Base-by-base conservation (phyloP, 2,113 vertebrate genomes). In the Origma solitaria region DNA sequence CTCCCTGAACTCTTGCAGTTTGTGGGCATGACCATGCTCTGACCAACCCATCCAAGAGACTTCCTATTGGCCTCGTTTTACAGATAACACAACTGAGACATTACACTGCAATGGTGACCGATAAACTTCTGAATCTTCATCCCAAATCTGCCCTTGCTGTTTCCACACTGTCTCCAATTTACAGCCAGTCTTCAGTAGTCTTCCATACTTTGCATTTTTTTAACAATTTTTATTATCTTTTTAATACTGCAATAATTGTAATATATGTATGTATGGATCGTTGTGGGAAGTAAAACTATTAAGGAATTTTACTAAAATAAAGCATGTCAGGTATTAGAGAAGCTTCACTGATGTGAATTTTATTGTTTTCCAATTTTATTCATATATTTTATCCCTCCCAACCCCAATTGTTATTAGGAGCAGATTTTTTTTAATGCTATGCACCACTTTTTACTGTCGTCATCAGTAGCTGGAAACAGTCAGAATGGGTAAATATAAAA, bases 21-120 rank as follows among this genome's bases (percentile, higher is more conserved):
- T 42, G 4, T 65, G n/a, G 21, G 7, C 0, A 0, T 20, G 51
- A 23, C 53, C 22, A 2, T 5, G 16, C 38, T 65, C 42, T 53
- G 42, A 35, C 5, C 22, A 42, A 19, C 7, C 28, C 24, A 53
- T 22, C 37, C 54, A 57, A 27, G 0, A 45, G 19, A 15, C 24
- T 23, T 70, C 47, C 37, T 6, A 1, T 23, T 27, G 47, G 14
- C 15, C 40, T 49, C 49, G 15, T 42, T 56, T 70, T 31, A 56
- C 27, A 75, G 23, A 8, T 7, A 54, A 30, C 82, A 24, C 10
- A 53, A 35, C n/a, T 22, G 66, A 53, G 35, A 69, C 1, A 23
- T 18, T 11, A 17, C 2, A 79, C 25, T 5, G 20, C 54, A 49
- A 51, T 3, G 7, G 13, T 47, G 24, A 62, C 51, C 81, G 38